A percentile compares a stretch with the other conserved stretches of the same genome.
phyloP scores from a whole-genome alignment of 2,797 vertebrate species.

The Parauchenoglanis punctatus region DNA sequence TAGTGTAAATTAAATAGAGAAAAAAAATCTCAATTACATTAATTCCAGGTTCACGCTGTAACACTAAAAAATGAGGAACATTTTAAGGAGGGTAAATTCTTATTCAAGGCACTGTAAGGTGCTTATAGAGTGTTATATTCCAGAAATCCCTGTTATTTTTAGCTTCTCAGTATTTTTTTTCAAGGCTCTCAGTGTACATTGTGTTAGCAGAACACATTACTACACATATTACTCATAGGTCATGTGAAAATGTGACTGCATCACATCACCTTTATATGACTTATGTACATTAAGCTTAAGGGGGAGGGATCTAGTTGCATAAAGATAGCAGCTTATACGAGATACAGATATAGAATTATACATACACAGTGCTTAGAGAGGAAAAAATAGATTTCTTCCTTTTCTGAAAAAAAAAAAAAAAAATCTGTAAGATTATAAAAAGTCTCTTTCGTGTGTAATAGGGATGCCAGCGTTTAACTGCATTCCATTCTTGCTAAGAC shows the following conservation, averaged over 20 bases:
- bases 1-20: background rate
- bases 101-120: background rate
- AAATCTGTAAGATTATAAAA: background rate
- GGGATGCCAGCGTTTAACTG: background rate
- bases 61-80: background rate
- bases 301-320: slow-evolving; percentile 7
- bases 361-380: background rate
- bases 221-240: background rate
- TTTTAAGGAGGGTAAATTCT: background rate
- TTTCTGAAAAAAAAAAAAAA: background rate
- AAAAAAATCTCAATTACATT: background rate
- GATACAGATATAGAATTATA: background rate
- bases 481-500: background rate
- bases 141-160: background rate
- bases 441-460: background rate
- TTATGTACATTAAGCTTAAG: background rate
- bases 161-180: background rate
- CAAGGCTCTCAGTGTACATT: background rate
- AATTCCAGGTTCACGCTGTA: background rate
- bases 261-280: background rate
- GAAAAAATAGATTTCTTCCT: background rate
- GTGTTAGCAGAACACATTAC: background rate
- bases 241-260: background rate
- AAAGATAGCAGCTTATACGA: slow-evolving; percentile 4
- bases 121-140: background rate